Percentiles rank a stretch among this genome's conserved stretches.
Conservation (phyloP, 2,113 vertebrate species). For the Epinephelus lanceolatus region DNA sequence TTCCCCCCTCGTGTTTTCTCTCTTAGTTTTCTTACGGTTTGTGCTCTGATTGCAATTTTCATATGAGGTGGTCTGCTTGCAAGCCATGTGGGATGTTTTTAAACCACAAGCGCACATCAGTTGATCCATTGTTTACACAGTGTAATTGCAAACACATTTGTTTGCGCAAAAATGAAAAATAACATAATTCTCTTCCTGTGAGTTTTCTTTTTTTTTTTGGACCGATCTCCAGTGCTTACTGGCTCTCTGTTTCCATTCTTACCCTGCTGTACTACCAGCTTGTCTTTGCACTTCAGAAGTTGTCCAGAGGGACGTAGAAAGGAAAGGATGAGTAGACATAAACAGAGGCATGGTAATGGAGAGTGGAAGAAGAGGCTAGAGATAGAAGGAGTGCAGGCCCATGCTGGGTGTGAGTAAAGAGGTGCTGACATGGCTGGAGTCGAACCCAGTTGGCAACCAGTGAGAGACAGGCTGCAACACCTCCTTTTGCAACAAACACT, state of each 20-base stretch:
- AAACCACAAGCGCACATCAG: slow-evolving; percentile 43
- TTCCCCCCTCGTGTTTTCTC: slow-evolving; percentile 9
- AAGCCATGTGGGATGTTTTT: slow-evolving; percentile 52
- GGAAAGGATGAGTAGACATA: background rate
- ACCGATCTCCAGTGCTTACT: slow-evolving; percentile 1
- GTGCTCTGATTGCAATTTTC: slow-evolving; percentile 52
- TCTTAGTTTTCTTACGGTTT: slow-evolving; percentile 1
- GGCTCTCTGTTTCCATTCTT: slow-evolving; percentile 19
- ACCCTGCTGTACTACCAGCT: background rate
- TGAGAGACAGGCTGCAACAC: background rate
- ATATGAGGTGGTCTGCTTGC: slow-evolving; percentile 50
- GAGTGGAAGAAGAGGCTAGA: background rate
- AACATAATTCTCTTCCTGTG: slow-evolving; percentile 46
- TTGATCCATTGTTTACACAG: slow-evolving; percentile 56
- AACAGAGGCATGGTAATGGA: background rate
- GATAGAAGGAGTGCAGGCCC: slow-evolving; percentile 16
- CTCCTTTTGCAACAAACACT: slow-evolving; percentile 30
- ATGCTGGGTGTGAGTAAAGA: slow-evolving; percentile 15
- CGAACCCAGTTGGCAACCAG: slow-evolving; percentile 31
- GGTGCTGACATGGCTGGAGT: slow-evolving; percentile 44
- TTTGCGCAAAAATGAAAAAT: slow-evolving; percentile 61
- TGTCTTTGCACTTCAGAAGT: slow-evolving; percentile 12
- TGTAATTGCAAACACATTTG: slow-evolving; percentile 70
- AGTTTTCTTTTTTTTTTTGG: slow-evolving; percentile 18
- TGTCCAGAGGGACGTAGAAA: background rate